Evolutionary conservation across 1,140 invertebrate genomes (phyloP), one percentile per base, ranked within the genome.

Genomic region (Magallana gigas): DNA sequence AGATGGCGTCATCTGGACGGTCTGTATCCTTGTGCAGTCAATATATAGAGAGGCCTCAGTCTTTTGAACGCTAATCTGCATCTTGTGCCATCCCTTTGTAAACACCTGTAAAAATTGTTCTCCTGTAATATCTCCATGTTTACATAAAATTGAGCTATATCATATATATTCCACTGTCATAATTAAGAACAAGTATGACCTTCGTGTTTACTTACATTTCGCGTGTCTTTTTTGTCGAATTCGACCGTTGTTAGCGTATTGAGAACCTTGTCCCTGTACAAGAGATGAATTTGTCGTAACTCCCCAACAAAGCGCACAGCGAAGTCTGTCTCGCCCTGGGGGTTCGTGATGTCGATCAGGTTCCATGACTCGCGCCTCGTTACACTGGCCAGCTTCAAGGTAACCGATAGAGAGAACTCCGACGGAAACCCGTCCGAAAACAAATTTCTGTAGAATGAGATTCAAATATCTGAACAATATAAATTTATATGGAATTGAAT

Each of bases 11-110:
- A 87, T 76, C 56, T 60, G 14, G 14, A 71, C 9, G 8, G 58
- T 85, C 12, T 85, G 62, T 71, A 86, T 87, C 36, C 64, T 16
- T 80, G 82, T 23, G 83, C 88, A 89, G 23, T 89, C 86, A 23
- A 89, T 23, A 59, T 62, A 84, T 3, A 89, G 59, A 1, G 83
- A 85, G n/a, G 59, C 36, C 6, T 85, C 8, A n/a, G 57, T 82
- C 1, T 60, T 81, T 16, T 36, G 18, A 1, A 89, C 71, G n/a
- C 84, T 83, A 14, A 89, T 87, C 9, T 82, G 68, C 7, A 89
- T 58, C n/a, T 87, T 89, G 56, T 89, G 83, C 88, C 88, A 89
- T 36, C 83, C 14, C 18, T 85, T 89, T 48, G 64, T 87, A 62
- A 89, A 89, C 48, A 62, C 88, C 88, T 89, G 23, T 3, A 71